Percentiles rank a stretch among this genome's conserved stretches.
Evolutionary conservation across 2,888 invertebrate genomes (phyloP).

Genomic region (Morpho helenor): DNA sequence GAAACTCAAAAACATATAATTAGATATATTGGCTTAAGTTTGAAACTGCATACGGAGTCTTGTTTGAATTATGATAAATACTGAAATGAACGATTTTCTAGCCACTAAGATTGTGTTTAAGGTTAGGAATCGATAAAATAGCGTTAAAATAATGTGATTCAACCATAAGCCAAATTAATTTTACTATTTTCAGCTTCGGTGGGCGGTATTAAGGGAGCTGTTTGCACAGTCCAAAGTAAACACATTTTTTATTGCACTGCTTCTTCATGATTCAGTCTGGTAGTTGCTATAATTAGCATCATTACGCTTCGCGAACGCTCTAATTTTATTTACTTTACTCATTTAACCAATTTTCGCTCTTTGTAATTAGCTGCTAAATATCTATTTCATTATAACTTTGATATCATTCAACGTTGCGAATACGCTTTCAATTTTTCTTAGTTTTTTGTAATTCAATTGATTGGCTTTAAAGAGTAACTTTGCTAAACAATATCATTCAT

Average conservation of each 20-base stretch:
- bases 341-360: conserved; percentile 50
- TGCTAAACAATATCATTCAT: no score
- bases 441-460: neutral
- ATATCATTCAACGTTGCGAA: conserved; percentile 8
- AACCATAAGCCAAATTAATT: neutral
- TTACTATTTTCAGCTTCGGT: conserved; percentile 68
- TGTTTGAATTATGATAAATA: no score
- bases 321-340: conserved; percentile 61
- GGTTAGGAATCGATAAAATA: no score
- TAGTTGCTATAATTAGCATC: conserved; percentile 66
- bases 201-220: conserved; percentile 71
- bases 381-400: conserved; percentile 16
- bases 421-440: conserved; percentile 5
- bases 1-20: no score
- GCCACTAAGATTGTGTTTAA: no score
- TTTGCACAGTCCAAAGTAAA: conserved; percentile 70
- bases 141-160: no score
- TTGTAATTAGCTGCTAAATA: conserved; percentile 27
- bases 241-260: conserved; percentile 61
- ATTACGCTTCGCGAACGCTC: conserved; percentile 46
- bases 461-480: neutral
- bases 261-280: conserved; percentile 54
- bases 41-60: no score
- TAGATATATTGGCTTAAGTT: no score
- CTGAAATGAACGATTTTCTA: no score